Base-by-base conservation (phyloP, 1,140 invertebrate genomes). In the Telenomus remus region DNA sequence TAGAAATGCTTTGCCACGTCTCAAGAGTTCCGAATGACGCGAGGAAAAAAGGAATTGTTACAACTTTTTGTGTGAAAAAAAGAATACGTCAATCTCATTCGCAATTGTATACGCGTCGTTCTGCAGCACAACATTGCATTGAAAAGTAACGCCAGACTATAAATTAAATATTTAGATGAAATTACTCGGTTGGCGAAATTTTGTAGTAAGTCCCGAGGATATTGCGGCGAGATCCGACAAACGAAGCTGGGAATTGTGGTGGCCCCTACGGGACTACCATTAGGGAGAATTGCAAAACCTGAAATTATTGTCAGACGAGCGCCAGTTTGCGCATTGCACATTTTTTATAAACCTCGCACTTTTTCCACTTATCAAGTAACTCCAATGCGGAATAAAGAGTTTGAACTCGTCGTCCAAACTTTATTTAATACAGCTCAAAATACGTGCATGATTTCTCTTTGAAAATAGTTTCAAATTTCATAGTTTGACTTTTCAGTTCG, bases 81-180 rank as follows among this genome's bases (percentile, higher is more conserved):
- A 27, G 6, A 27, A 6, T 27, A 27, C 19, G 19, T 27, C 19
- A 27, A 27, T 27, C 19, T 27, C 19, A 27, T 27, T 6, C 19
- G 2, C 19, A 27, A 27, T 27, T 27, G 19, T 27, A n/a, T n/a
- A 3, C 19, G 19, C 19, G 19, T 27, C 19, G 19, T 27, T 27
- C 19, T 27, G 19, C 19, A 27, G 6, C 19, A 27, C 6, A 27
- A 27, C 19, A 27, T 34, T 35, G 43, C 27, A 49, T 16, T 19
- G 51, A 65, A 46, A 54, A 44, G 35, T 27, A 4, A 65, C 9
- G 43, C 27, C 50, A 48, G 51, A 55, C 53, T 39, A 49, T 56
- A 56, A 56, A 56, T 66, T 66, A 66, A 66, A 66, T 56, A 66
- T 66, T 56, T 46, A 66, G 27, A 54, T 43, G 63, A 66, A 65